Conservation (phyloP, 2,113 vertebrate species). For the Halcyon malimbica region DNA sequence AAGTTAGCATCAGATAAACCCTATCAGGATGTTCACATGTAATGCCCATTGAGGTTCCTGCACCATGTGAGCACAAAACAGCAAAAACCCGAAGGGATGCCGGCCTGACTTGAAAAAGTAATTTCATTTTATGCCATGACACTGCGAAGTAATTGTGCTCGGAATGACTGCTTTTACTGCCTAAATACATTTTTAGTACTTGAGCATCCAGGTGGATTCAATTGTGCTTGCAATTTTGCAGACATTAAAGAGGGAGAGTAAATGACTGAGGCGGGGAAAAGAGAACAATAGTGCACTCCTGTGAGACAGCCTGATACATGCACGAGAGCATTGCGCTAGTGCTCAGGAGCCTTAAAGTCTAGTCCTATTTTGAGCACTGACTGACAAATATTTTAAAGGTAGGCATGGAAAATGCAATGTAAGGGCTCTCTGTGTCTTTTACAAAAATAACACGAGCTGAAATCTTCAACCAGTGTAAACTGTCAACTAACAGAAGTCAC, state of each 20-base stretch:
- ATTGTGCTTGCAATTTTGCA: conserved; percentile 30
- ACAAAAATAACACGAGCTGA: conserved; percentile 1
- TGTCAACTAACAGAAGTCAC: neutral
- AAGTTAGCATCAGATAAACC: neutral
- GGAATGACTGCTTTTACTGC: conserved; percentile 33
- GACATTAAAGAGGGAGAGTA: conserved; percentile 1
- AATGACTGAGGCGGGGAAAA: neutral
- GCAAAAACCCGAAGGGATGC: neutral
- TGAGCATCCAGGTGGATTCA: conserved; percentile 17
- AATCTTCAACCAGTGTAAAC: neutral
- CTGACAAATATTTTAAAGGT: neutral
- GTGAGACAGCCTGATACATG: neutral
- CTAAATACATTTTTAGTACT: conserved; percentile 26
- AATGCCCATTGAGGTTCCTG: neutral
- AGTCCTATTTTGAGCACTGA: neutral
- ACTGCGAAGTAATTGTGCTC: conserved; percentile 1
- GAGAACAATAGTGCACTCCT: neutral
- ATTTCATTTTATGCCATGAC: conserved; percentile 12
- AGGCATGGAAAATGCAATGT: neutral
- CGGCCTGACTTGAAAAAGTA: neutral
- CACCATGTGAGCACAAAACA: neutral
- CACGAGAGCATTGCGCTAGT: neutral
- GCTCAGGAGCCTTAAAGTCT: neutral
- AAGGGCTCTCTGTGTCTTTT: neutral
- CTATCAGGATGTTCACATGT: neutral